Evolutionary conservation across 2,113 vertebrate genomes (phyloP), one percentile per base, ranked within the genome.

Genomic region (Nipponia nippon): DNA sequence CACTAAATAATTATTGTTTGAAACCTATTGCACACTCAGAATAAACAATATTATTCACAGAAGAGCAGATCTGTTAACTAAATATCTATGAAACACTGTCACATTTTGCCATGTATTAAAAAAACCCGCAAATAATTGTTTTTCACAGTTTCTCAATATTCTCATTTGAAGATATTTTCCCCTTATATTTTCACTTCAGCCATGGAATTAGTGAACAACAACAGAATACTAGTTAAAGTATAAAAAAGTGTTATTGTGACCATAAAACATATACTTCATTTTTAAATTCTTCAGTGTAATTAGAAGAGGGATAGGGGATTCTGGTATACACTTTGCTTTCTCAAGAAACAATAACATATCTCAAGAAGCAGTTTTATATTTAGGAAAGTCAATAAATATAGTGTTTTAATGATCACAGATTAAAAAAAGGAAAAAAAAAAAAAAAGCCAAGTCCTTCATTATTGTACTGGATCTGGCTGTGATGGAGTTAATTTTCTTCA

Each of bases 71-170:
- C 18, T 40, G 7, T 46, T 76, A 72, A 26, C 6, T 61, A 86
- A 87, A 46, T 82, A 29, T 22, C 19, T 49, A 3, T 87, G 20
- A 65, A 58, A 65, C 30, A 61, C 1, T 13, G n/a, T 42, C 25
- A 70, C 2, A 69, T 56, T 77, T 93, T 56, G 10, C 3, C 7
- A 56, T 16, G 3, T 5, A 52, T 17, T 5, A 42, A 66, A 71
- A 1, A 0, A 19, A 4, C 6, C 5, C 1, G 5, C 16, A 58
- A 59, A 46, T 50, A 59, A 49, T 15, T 89, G 32, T 14, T 52
- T 2, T 44, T 88, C 7, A 26, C 0, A 0, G 0, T 61, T 88
- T 72, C 16, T 65, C 16, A 36, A 1, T 56, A 61, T 69, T 77
- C 14, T 69, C 2, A 13, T 65, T 47, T 63, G 7, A 86, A 80